Evolutionary conservation across 2,888 invertebrate species (phyloP), one percentile per base, ranked within the genome.

Genomic region (Herminia tarsipennalis): DNA sequence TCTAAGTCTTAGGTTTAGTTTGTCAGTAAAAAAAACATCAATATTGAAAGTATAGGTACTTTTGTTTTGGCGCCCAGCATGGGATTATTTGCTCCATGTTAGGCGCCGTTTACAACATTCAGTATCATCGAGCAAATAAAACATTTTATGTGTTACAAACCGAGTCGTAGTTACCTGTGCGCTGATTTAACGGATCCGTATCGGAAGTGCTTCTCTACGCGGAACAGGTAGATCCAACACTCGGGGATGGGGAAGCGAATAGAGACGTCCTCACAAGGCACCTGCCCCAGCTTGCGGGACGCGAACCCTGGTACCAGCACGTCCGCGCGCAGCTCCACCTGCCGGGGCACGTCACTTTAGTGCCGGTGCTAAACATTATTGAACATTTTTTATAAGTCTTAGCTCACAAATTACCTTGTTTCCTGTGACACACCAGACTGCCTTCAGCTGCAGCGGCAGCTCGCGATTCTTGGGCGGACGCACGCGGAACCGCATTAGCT

Each of bases 151-250:
- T n/a, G 2, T 3, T 27, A 12, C 6, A 5, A 25, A 3, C n/a
- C n/a, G n/a, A n/a, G n/a, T 17, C 1, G 16, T 6, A 8, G 2
- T n/a, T 43, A 91, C 92, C 95, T 93, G 85, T 97, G 96, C 10
- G 98, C 96, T 0, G 98, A 98, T 87, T 99, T 98, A 17, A 98
- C 96, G n/a, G 98, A 98, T 9, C 98, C 98, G 82, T 98, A 98
- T 76, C 98, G 94, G 78, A 99, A 99, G 85, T 99, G 97, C 78
- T 98, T 98, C 87, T 99, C 99, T 29, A 98, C 98, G 52, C 99
- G 94, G 92, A 99, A 99, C 76, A 99, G 93, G 88, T 99, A 99
- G 76, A 99, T 99, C 99, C 99, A 99, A 78, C 98, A 97, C 88
- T 99, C 99, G 12, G 99, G 99, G 72, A 99, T 98, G 8, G 99